Evolutionary conservation across 2,888 invertebrate genomes (phyloP).

Genomic region (Eupithecia exiguata): DNA sequence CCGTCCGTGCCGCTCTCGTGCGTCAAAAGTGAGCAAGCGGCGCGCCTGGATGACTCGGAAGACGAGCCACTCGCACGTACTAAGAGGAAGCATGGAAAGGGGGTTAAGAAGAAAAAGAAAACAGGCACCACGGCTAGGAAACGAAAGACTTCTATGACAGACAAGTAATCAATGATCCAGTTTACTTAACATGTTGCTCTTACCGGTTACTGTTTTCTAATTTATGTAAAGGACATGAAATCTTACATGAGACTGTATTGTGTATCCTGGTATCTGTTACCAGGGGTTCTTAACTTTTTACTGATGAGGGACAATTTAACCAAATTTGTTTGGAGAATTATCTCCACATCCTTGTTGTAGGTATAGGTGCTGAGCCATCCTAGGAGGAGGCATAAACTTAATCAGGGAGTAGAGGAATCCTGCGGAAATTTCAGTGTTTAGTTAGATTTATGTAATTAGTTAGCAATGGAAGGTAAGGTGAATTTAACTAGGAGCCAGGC

Average conservation of each 20-base stretch:
- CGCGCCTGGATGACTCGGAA: conserved; percentile 58
- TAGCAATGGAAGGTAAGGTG: too few relatives aligned
- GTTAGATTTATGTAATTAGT: too few relatives aligned
- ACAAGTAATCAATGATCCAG: conserved; percentile 9
- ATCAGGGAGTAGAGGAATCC: too few relatives aligned
- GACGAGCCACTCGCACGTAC: conserved; percentile 73
- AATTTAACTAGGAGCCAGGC: too few relatives aligned
- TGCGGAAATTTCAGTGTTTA: too few relatives aligned
- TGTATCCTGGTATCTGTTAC: too few relatives aligned
- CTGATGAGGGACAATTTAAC: too few relatives aligned
- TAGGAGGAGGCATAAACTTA: too few relatives aligned
- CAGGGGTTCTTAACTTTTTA: too few relatives aligned
- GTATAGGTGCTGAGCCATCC: too few relatives aligned
- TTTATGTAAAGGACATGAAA: not conserved
- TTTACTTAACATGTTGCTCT: not conserved
- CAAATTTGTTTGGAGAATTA: too few relatives aligned
- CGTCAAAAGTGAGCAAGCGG: conserved; percentile 56
- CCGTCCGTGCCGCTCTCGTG: not conserved
- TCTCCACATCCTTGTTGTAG: too few relatives aligned
- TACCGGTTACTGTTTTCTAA: not conserved
- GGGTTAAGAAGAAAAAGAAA: conserved; percentile 68
- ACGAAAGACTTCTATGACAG: conserved; percentile 29
- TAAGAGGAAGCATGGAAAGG: conserved; percentile 63
- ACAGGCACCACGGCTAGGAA: conserved; percentile 52
- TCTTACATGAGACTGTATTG: not conserved